Percentiles rank a stretch among this genome's conserved stretches.
Evolutionary conservation across 2,797 vertebrate species (phyloP).

Genomic region (Pantherophis vulpinus): DNA sequence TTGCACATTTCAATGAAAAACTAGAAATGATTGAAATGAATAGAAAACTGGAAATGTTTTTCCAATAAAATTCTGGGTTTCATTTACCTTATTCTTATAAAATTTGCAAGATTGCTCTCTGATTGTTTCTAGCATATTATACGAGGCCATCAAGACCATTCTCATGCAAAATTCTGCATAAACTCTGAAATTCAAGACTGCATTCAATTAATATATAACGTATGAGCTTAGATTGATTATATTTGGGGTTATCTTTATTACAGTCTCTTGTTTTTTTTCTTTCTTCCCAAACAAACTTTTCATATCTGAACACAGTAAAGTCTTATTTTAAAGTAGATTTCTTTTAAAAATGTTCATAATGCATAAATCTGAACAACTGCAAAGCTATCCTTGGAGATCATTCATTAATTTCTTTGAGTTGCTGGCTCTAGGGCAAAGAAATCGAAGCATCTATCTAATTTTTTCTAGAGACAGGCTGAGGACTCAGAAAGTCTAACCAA

Average conservation of each 20-base stretch:
- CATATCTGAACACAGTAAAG: neutral
- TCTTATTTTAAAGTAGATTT: neutral
- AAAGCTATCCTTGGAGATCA: neutral
- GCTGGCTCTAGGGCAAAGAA: neutral
- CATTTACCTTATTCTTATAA: neutral
- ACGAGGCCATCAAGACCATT: neutral
- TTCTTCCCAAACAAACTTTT: neutral
- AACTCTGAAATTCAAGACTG: neutral
- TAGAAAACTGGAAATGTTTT: neutral
- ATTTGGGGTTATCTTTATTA: neutral
- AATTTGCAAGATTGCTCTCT: neutral
- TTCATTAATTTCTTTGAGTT: neutral
- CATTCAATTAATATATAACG: neutral
- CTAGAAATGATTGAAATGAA: neutral
- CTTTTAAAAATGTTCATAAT: neutral
- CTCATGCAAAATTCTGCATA: neutral
- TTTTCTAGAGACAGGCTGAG: neutral
- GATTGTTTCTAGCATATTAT: neutral
- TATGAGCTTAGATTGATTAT: neutral
- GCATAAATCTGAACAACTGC: neutral
- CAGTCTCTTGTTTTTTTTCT: neutral
- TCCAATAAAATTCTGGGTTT: no score
- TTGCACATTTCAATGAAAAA: neutral
- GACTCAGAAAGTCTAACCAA: neutral
- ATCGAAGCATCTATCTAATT: neutral